phyloP scores from a whole-genome alignment of 53 echinoderm and acorn worm species.

The Zoroaster sp. region DNA sequence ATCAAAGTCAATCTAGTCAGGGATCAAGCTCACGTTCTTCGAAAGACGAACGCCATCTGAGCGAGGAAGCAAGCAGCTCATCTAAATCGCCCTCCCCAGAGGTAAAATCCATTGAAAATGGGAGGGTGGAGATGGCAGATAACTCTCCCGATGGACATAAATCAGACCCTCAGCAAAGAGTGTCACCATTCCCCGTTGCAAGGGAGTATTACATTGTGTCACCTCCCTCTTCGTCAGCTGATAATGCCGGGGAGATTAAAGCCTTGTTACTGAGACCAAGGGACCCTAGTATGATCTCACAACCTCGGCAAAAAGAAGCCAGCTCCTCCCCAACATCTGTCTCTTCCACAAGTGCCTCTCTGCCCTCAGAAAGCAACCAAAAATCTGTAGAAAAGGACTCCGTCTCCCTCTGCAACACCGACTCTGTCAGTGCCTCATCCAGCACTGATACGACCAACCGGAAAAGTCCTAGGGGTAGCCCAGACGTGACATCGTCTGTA shows the following conservation, averaged over 20 bases:
- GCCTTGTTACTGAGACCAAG: constrained; percentile 75
- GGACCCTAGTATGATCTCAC: constrained; percentile 58
- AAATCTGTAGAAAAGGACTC: constrained; percentile 38
- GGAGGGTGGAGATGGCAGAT: constrained; percentile 22
- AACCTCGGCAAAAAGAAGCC: constrained; percentile 68
- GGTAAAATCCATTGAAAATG: constrained; percentile 34
- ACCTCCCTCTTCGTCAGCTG: constrained; percentile 76
- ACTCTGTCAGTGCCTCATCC: constrained; percentile 35
- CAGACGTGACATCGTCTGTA: constrained; percentile 75
- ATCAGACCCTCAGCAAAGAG: constrained; percentile 50
- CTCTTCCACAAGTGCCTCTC: constrained; percentile 89
- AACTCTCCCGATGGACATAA: constrained; percentile 28
- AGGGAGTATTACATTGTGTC: constrained; percentile 92
- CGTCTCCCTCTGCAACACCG: constrained; percentile 14
- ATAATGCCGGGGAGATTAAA: constrained; percentile 90
- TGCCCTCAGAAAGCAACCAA: constrained; percentile 53
- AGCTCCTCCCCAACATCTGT: constrained; percentile 63
- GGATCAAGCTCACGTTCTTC: constrained; percentile 59
- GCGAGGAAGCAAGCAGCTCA: constrained; percentile 67
- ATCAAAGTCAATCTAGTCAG: constrained; percentile 72
- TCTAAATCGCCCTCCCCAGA: constrained; percentile 49
- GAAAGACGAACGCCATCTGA: constrained; percentile 65
- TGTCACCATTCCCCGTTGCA: constrained; percentile 65
- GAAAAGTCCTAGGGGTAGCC: constrained; percentile 77
- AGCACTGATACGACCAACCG: constrained; percentile 74